These are phyloP conservation scores for Microctonus brassicae DNA, from an alignment of 2,888 invertebrate genomes.

Conservation along the genomic window DNA sequence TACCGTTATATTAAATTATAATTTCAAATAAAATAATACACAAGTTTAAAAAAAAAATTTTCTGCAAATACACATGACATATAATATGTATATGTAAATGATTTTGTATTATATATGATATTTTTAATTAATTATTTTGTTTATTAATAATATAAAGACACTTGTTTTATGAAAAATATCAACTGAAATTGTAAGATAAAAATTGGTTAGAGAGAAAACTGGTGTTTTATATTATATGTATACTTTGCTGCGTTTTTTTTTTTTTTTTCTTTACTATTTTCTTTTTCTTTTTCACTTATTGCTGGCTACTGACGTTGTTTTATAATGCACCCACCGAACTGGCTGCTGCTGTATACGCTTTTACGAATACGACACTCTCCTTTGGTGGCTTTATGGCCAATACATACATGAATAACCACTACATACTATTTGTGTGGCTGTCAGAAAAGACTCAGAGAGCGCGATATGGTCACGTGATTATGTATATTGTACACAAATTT, in stretches of 20 bases:
- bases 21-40: no score
- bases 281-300: background rate
- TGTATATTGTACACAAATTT: conserved; percentile 14
- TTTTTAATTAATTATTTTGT: background rate
- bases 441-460: conserved; percentile 23
- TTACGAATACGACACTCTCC: conserved; percentile 5
- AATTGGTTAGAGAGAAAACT: background rate
- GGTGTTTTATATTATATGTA: no score
- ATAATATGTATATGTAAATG: no score
- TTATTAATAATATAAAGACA: background rate
- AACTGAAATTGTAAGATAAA: background rate
- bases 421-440: background rate
- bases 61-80: no score
- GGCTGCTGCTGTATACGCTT: conserved; percentile 28
- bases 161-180: background rate
- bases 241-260: background rate
- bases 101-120: no score
- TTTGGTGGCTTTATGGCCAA: conserved; percentile 33
- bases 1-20: no score
- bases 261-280: background rate
- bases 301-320: background rate
- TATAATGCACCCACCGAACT: conserved; percentile 33
- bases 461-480: conserved; percentile 49
- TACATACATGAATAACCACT: conserved; percentile 23
- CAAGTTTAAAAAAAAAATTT: no score